Base-by-base conservation (phyloP, 2,888 invertebrate species). In the Drymonia ruficornis region DNA sequence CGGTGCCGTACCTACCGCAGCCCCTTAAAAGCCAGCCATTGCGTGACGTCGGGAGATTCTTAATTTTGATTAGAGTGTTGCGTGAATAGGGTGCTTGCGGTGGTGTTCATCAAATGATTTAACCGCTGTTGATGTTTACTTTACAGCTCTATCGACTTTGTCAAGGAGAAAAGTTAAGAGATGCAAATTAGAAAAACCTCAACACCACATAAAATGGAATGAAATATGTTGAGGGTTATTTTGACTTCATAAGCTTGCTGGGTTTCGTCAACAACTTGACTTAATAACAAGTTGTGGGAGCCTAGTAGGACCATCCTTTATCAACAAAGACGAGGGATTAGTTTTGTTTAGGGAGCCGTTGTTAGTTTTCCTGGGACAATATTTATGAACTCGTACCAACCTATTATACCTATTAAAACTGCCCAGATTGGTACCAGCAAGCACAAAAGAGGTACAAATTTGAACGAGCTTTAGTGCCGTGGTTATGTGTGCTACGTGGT, bases 31-130 rank as follows among this genome's bases (percentile, higher is more conserved):
- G 76, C 74, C 68, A 70, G 58, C 68, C 68, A 72, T 86, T 77
- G 89, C 89, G 90, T 90, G 89, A 79, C 80, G 77, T 70, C 65
- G 68, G 70, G 72, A 88, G 87, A 89, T 86, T 78, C 81, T 80
- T 82, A 82, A 83, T 84, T 85, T 80, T 81, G 89, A 89, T 89
- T 86, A 86, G 78, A 73, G 65, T 66, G 79, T 86, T 82, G 89
- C 87, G 87, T 87, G 87, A 83, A 73, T 66, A 62, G 75, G 73
- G 75, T 69, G 73, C 72, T 76, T 70, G 75, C 76, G 77, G 72
- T 76, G 81, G 78, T 80, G 82, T 86, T 84, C 86, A 83, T 84
- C 82, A 82, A 83, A 81, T 76, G 74, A 79, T 82, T 78, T 81
- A 77, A 66, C 63, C 53, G 54, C 72, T 67, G 75, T 70, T 81